These are phyloP conservation scores for Ferrisia virgata DNA, from an alignment of 2,888 invertebrate species.

Conservation along the genomic window DNA sequence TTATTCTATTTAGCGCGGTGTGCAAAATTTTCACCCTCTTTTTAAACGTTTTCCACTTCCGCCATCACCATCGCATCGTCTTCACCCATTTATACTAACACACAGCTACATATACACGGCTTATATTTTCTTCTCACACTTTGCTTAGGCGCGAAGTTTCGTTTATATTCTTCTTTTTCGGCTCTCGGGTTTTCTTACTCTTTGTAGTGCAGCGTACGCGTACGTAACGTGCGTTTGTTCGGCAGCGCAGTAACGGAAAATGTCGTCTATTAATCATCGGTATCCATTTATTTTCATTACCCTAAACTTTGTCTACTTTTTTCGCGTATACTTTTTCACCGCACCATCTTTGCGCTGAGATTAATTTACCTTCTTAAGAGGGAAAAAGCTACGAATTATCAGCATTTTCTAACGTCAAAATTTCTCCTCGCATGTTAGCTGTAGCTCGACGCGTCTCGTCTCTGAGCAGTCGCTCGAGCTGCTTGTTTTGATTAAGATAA, in stretches of 20 bases:
- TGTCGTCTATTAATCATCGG: constrained; percentile 44
- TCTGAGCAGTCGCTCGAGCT: neutral
- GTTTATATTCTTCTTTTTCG: neutral
- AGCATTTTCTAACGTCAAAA: neutral
- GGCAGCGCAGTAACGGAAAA: neutral
- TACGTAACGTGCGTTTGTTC: too few species aligned
- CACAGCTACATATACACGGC: too few species aligned
- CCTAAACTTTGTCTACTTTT: constrained; percentile 26
- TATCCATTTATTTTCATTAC: constrained; percentile 43
- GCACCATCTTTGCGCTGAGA: neutral
- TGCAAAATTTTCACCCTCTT: neutral
- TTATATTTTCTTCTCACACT: neutral
- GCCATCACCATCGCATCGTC: neutral
- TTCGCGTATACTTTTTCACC: neutral
- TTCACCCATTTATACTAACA: too few species aligned
- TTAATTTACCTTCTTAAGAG: constrained; percentile 6
- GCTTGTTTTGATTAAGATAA: neutral
- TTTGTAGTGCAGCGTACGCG: too few species aligned
- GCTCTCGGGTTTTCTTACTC: neutral
- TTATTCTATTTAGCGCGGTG: neutral
- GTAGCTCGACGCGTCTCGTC: too few species aligned
- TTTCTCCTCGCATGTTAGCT: neutral
- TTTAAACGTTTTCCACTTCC: constrained; percentile 23
- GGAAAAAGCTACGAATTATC: constrained; percentile 7
- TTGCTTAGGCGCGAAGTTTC: neutral